Conservation (phyloP, 92 coral and sea anemone species). For the Bergia sp. region DNA sequence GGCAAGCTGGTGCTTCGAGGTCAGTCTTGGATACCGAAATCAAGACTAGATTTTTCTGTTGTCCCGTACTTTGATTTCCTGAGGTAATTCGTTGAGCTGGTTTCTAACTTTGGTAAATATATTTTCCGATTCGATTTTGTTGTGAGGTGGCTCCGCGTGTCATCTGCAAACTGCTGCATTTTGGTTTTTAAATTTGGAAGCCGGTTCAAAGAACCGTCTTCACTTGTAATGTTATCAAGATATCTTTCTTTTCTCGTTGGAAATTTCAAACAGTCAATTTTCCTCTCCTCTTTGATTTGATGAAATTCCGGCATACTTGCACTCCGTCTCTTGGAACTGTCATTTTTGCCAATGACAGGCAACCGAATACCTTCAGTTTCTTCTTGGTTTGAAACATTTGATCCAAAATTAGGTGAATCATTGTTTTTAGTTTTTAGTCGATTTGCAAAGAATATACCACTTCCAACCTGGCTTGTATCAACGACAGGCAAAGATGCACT, state of each 20-base stretch:
- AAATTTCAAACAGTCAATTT: background rate
- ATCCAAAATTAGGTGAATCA: background rate
- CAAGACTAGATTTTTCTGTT: conserved; percentile 7
- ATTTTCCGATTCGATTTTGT: conserved; percentile 46
- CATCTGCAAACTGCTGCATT: background rate
- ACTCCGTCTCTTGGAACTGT: conserved; percentile 16
- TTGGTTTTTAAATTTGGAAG: background rate
- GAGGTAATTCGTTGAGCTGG: background rate
- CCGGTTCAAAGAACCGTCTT: background rate
- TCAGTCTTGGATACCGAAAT: background rate
- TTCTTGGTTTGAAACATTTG: background rate
- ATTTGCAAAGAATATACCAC: conserved; percentile 20
- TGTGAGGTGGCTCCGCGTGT: conserved; percentile 12
- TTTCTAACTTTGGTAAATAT: conserved; percentile 32
- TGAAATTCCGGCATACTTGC: conserved; percentile 36
- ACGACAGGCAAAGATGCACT: conserved; percentile 27
- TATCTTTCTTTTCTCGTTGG: background rate
- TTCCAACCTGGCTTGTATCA: conserved; percentile 1
- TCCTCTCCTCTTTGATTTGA: background rate
- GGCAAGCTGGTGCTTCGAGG: background rate
- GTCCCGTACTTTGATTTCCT: background rate
- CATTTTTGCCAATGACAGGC: background rate
- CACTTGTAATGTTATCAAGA: background rate
- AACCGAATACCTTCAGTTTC: background rate
- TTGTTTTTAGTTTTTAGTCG: background rate